These are phyloP conservation scores for Hipparchia semele DNA, from an alignment of 2,888 invertebrate species.

Conservation along the genomic window DNA sequence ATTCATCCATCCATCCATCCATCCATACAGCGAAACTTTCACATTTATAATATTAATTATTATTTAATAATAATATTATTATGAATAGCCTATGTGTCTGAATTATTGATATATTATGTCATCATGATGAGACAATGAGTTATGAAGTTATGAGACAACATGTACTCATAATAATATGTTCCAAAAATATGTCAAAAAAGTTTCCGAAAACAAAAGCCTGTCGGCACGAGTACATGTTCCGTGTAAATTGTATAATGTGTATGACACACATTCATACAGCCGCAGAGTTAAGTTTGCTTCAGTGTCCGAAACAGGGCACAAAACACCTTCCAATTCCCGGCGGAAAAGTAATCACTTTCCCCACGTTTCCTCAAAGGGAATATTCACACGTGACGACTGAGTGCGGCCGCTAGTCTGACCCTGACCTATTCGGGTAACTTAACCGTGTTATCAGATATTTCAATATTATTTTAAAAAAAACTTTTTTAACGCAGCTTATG, in stretches of 20 bases:
- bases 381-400: slow-evolving; percentile 21
- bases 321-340: slow-evolving; percentile 16
- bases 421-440: not conserved
- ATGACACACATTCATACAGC: not conserved
- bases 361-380: slow-evolving; percentile 20
- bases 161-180: no score
- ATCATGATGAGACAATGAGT: no score
- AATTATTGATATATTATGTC: no score
- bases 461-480: not conserved
- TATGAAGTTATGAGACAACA: no score
- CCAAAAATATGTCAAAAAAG: not conserved
- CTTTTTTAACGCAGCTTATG: no score
- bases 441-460: slow-evolving; percentile 2
- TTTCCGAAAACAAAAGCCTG: not conserved
- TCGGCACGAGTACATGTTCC: not conserved
- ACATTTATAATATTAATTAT: no score
- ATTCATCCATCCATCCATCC: no score
- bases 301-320: not conserved
- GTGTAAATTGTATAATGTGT: not conserved
- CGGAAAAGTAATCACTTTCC: slow-evolving; percentile 13
- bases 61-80: no score
- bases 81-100: no score
- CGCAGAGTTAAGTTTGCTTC: not conserved
- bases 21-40: no score
- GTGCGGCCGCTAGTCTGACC: not conserved